These are phyloP conservation scores for Schizaphis graminum DNA, from an alignment of 2,888 invertebrate genomes.

Conservation along the genomic window DNA sequence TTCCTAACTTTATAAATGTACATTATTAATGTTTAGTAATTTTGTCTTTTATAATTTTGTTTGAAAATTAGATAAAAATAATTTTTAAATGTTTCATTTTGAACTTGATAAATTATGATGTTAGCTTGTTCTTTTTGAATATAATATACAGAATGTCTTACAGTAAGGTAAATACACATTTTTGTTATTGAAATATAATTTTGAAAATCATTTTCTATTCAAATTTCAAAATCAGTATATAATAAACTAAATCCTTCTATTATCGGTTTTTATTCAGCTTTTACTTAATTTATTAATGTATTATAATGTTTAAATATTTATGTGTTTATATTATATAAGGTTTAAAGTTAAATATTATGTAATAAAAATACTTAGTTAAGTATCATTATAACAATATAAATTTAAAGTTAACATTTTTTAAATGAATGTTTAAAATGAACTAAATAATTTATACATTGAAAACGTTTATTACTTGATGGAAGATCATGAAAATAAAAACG, in stretches of 20 bases:
- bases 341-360: background rate
- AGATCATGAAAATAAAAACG: too few species aligned
- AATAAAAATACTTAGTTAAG: background rate
- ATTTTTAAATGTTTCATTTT: background rate
- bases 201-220: background rate
- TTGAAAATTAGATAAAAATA: background rate
- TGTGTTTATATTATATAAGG: background rate
- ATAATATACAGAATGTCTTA: background rate
- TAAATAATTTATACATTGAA: background rate
- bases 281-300: background rate
- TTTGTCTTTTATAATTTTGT: background rate
- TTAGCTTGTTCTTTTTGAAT: background rate
- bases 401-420: background rate
- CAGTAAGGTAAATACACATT: background rate
- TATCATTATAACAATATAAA: background rate
- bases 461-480: background rate
- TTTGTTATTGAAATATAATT: background rate
- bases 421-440: background rate
- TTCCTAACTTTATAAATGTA: slow-evolving; percentile 1
- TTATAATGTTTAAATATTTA: background rate
- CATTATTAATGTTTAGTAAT: background rate
- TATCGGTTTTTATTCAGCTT: background rate
- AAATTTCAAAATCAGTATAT: background rate
- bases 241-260: background rate
- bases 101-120: background rate